These are phyloP conservation scores for Cepaea hortensis DNA, from an alignment of 2,888 invertebrate genomes.

Conservation along the genomic window DNA sequence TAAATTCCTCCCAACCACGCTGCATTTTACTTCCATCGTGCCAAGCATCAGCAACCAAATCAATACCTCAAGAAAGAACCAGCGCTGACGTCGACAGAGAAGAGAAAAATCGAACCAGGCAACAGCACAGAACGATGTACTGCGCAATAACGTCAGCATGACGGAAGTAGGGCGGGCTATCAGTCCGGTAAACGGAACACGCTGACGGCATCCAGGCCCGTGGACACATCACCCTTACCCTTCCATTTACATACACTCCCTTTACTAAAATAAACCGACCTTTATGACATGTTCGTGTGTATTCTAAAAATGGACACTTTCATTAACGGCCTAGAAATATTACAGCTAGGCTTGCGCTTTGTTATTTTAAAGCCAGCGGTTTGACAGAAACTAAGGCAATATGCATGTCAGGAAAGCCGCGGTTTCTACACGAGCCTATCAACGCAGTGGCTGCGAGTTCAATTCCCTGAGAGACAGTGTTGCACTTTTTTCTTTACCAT, in stretches of 20 bases:
- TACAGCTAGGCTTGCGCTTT: no score
- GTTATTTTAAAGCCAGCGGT: no score
- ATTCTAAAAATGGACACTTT: not conserved
- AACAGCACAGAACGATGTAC: not conserved
- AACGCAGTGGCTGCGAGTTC: no score
- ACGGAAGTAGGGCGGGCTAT: conserved; percentile 23
- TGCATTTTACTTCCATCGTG: no score
- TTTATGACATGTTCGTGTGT: not conserved
- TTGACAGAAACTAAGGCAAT: no score
- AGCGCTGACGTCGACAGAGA: not conserved
- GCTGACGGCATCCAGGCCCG: not conserved
- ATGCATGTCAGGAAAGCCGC: no score
- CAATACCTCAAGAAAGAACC: no score
- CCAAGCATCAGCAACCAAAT: no score
- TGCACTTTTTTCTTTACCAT: no score
- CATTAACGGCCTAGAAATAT: not conserved
- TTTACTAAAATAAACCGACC: not conserved
- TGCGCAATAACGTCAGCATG: conserved; percentile 22
- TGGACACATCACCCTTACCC: not conserved
- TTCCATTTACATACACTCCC: not conserved
- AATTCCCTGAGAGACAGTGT: no score
- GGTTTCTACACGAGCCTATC: no score
- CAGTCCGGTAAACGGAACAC: not conserved
- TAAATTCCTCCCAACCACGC: no score
- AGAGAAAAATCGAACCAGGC: not conserved